Percentiles rank a stretch among this genome's conserved stretches.
Conservation (phyloP, 2,113 vertebrate genomes). For the Campylomormyrus numenius region DNA sequence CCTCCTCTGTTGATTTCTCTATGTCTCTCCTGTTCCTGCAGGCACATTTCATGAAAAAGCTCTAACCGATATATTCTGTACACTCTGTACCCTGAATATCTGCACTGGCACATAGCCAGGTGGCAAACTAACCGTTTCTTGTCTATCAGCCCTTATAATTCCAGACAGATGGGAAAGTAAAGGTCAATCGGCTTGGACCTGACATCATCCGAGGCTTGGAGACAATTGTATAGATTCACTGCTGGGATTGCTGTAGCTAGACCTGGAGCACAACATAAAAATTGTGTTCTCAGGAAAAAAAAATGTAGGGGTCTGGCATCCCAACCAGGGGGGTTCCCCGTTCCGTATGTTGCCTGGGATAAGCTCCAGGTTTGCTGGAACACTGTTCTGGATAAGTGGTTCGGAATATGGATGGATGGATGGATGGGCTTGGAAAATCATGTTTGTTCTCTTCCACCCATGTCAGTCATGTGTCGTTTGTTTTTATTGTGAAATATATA, state of each 20-base stretch:
- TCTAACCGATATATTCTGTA: not conserved
- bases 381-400: not conserved
- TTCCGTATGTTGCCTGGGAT: not conserved
- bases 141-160: constrained; percentile 57
- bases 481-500: not conserved
- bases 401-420: not conserved
- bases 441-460: not conserved
- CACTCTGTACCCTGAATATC: constrained; percentile 14
- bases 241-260: not conserved
- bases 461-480: not conserved
- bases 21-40: not conserved
- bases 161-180: constrained; percentile 49
- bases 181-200: constrained; percentile 51
- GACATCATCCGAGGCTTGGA: constrained; percentile 37
- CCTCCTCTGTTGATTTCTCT: not conserved
- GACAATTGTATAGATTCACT: not conserved
- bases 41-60: not conserved
- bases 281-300: not conserved
- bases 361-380: not conserved
- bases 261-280: not conserved
- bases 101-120: constrained; percentile 40
- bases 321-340: not conserved
- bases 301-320: not conserved
- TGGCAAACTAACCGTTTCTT: constrained; percentile 45
- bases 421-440: not conserved